A percentile compares a stretch with the other conserved stretches of the same genome.
Evolutionary conservation across 2,797 vertebrate species (phyloP).

Genomic region (Micromesistius poutassou): DNA sequence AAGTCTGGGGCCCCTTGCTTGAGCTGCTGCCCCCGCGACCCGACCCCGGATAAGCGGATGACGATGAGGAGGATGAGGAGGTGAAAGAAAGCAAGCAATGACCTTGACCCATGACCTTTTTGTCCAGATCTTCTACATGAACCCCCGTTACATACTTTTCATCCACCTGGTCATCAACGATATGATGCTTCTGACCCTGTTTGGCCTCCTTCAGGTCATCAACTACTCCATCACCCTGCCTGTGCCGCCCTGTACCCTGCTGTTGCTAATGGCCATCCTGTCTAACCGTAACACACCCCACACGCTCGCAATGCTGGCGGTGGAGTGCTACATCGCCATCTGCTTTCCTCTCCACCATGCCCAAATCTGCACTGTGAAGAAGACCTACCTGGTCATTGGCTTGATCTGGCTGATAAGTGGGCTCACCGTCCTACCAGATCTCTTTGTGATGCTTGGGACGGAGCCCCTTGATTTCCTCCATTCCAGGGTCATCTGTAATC

Average conservation of each 20-base stretch:
- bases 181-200: conserved; percentile 56
- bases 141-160: conserved; percentile 66
- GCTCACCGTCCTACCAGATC: conserved; percentile 43
- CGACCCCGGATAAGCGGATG: too few relatives aligned
- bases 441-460: conserved; percentile 38
- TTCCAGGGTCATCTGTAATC: conserved; percentile 44
- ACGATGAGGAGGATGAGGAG: too few relatives aligned
- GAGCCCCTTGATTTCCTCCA: conserved; percentile 45
- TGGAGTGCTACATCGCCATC: conserved; percentile 63
- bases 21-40: too few relatives aligned
- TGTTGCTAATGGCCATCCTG: conserved; percentile 37
- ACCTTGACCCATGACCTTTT: neutral
- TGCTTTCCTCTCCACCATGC: conserved; percentile 62
- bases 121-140: conserved; percentile 40
- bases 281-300: conserved; percentile 49
- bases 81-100: too few relatives aligned
- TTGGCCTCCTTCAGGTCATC: conserved; percentile 46
- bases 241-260: conserved; percentile 46
- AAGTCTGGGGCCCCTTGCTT: too few relatives aligned
- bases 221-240: conserved; percentile 50
- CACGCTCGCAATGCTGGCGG: conserved; percentile 61
- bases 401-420: conserved; percentile 50
- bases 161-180: conserved; percentile 67
- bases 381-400: conserved; percentile 43
- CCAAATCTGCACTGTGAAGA: conserved; percentile 58